Evolutionary conservation across 2,113 vertebrate genomes (phyloP).

Genomic region (Tragulus kanchil): DNA sequence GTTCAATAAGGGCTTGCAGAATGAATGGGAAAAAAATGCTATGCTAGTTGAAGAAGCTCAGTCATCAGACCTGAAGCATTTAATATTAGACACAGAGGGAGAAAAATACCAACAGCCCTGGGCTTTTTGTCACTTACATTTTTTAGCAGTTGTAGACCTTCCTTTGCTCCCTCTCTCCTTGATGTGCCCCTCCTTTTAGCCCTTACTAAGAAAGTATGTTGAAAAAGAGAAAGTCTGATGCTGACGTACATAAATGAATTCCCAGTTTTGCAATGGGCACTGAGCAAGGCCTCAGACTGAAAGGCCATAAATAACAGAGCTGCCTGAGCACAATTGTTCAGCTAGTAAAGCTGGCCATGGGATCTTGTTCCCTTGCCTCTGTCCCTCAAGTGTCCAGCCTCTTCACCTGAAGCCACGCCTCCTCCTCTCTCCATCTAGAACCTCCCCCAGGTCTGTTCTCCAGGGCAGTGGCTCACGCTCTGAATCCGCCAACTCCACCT

Average conservation of each 20-base stretch:
- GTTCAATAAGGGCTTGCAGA: constrained; percentile 46
- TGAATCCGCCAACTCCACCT: background rate
- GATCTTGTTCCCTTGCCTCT: rapidly evolving
- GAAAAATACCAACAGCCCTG: background rate
- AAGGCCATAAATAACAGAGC: background rate
- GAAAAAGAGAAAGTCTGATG: background rate
- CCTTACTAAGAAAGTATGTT: background rate
- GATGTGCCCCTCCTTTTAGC: background rate
- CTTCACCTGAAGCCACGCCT: background rate
- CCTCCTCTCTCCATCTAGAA: background rate
- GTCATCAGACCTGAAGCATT: background rate
- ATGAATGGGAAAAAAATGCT: background rate
- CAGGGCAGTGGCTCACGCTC: background rate
- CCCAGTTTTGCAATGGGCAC: background rate
- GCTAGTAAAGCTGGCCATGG: rapidly evolving
- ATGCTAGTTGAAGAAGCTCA: background rate
- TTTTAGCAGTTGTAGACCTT: background rate
- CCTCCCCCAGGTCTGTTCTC: background rate
- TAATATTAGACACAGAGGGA: background rate
- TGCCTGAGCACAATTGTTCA: rapidly evolving
- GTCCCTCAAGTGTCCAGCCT: background rate
- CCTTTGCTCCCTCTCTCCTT: background rate
- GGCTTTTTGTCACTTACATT: background rate
- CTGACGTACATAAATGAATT: background rate
- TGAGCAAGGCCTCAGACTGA: background rate